Conservation (phyloP, 2,888 invertebrate genomes). For the Cantharis lateralis region DNA sequence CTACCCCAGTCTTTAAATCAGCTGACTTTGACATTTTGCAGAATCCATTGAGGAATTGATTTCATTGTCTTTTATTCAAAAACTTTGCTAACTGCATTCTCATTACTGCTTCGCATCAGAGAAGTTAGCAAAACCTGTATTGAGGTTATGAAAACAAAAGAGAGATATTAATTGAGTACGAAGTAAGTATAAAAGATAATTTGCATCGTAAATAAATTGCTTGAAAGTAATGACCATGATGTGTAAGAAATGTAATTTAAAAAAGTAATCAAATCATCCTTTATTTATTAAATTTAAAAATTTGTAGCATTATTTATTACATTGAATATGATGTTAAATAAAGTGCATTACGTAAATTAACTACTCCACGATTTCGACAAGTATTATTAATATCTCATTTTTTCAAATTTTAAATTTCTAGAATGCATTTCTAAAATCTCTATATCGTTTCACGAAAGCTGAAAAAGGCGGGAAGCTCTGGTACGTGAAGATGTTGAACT, state of each 20-base stretch:
- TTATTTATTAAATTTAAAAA: not conserved
- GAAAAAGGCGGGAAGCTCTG: slow-evolving; percentile 23
- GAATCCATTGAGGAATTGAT: not conserved
- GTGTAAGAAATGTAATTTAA: not conserved
- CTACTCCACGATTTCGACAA: not conserved
- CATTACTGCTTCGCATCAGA: not conserved
- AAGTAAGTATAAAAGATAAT: not conserved
- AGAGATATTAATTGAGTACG: not conserved
- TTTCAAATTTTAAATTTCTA: not conserved
- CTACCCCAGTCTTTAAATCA: not conserved
- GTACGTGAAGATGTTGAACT: slow-evolving; percentile 14
- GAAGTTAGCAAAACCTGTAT: not conserved
- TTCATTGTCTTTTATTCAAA: not conserved
- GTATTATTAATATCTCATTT: not conserved
- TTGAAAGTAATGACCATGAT: not conserved
- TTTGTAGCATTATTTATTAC: not conserved
- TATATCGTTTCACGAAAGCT: slow-evolving; percentile 13
- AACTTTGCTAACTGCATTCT: not conserved
- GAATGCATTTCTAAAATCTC: not conserved
- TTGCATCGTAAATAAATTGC: not conserved
- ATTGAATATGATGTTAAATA: not conserved
- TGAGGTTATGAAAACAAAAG: not conserved
- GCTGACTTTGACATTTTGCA: not conserved
- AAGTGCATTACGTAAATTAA: not conserved
- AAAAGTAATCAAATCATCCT: not conserved